Conservation (phyloP, 1,140 invertebrate genomes). For the Magallana angulata region DNA sequence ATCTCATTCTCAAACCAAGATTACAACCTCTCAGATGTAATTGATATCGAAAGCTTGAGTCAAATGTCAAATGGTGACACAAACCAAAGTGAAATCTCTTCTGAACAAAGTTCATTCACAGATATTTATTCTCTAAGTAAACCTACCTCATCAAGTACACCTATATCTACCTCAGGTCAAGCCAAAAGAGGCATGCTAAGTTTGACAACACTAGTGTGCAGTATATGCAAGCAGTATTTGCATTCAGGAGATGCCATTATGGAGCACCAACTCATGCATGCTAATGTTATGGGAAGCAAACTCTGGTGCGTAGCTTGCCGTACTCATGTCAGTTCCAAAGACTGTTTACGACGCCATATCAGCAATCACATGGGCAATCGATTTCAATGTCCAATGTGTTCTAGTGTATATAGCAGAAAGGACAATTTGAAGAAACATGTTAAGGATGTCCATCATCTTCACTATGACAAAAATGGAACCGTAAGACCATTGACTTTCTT, state of each 20-base stretch:
- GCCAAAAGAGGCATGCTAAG: background rate
- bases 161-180: background rate
- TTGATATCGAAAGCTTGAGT: conserved; percentile 2
- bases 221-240: conserved; percentile 4
- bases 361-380: conserved; percentile 38
- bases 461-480: conserved; percentile 22
- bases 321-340: conserved; percentile 24
- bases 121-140: background rate
- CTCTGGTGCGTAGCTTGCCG: conserved; percentile 24
- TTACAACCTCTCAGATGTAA: background rate
- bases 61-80: conserved; percentile 24
- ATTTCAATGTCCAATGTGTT: conserved; percentile 25
- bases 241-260: background rate
- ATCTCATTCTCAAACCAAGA: conserved; percentile 27
- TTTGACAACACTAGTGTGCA: background rate
- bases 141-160: background rate
- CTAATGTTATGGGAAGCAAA: conserved; percentile 1
- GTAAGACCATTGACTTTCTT: background rate
- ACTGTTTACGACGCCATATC: conserved; percentile 23
- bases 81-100: background rate
- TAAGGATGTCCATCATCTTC: conserved; percentile 16
- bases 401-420: conserved; percentile 32
- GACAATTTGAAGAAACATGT: conserved; percentile 39
- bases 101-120: background rate
- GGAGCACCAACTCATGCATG: background rate